Conservation (phyloP, 2,797 vertebrate genomes). For the Uromys caudimaculatus region DNA sequence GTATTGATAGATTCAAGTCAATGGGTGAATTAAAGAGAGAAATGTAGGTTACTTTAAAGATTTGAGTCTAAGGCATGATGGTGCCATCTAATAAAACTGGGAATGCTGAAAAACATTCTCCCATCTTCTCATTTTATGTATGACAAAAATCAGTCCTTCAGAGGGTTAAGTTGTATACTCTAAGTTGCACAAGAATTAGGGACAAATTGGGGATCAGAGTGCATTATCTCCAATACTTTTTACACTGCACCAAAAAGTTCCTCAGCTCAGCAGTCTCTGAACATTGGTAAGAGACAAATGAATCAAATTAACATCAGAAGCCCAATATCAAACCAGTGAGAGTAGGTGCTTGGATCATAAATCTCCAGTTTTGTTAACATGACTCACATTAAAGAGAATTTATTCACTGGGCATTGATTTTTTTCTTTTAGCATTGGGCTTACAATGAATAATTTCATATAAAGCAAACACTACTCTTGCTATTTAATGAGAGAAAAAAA, state of each 20-base stretch:
- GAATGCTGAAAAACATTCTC: not conserved
- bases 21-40: conserved; percentile 17
- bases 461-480: conserved; percentile 58
- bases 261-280: conserved; percentile 61
- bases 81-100: not conserved
- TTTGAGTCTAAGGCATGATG: conserved; percentile 6
- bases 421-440: conserved; percentile 66
- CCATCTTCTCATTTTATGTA: not conserved
- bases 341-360: conserved; percentile 63
- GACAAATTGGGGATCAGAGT: not conserved
- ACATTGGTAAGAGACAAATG: conserved; percentile 69
- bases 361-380: conserved; percentile 76
- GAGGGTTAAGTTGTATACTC: not conserved
- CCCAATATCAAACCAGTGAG: conserved; percentile 66
- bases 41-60: not conserved
- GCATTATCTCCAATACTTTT: conserved; percentile 50
- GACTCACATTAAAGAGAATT: conserved; percentile 72
- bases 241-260: conserved; percentile 11
- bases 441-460: conserved; percentile 69
- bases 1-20: not conserved
- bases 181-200: conserved; percentile 40
- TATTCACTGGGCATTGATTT: conserved; percentile 69
- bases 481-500: conserved; percentile 72
- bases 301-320: conserved; percentile 73
- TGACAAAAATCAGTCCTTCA: conserved; percentile 12